phyloP scores from a whole-genome alignment of 2,888 invertebrate species.

The Lithosia quadra region DNA sequence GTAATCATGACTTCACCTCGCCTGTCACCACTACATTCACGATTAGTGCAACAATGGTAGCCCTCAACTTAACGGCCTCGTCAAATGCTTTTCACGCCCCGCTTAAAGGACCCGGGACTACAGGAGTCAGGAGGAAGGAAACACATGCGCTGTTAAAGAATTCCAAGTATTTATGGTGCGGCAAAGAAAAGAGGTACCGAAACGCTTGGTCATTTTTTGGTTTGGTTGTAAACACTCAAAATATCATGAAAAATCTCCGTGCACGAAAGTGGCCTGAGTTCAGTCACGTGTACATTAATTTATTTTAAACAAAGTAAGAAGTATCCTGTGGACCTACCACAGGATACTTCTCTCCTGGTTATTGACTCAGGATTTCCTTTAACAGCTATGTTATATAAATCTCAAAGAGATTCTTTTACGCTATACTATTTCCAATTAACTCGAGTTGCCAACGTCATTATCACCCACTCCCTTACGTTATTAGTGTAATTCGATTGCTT shows the following conservation, averaged over 20 bases:
- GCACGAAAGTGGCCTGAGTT: neutral
- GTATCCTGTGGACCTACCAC: too few relatives aligned
- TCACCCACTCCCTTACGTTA: slow-evolving; percentile 11
- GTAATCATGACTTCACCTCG: too few relatives aligned
- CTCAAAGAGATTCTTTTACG: slow-evolving; percentile 11
- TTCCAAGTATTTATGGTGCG: too few relatives aligned
- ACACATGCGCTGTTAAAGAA: too few relatives aligned
- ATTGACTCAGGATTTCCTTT: neutral
- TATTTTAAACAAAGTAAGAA: neutral
- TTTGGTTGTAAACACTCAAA: neutral
- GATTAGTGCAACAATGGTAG: too few relatives aligned
- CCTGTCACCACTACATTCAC: too few relatives aligned
- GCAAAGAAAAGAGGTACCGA: too few relatives aligned
- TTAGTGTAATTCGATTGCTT: slow-evolving; percentile 19
- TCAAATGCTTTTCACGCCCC: too few relatives aligned
- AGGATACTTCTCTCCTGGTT: neutral
- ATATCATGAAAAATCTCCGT: neutral
- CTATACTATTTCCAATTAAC: slow-evolving; percentile 18
- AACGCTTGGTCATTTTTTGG: too few relatives aligned
- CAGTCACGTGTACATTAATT: neutral
- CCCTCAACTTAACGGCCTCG: too few relatives aligned
- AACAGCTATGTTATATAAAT: neutral
- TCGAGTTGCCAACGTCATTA: slow-evolving; percentile 12
- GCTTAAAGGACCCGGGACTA: too few relatives aligned
- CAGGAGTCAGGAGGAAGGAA: too few relatives aligned